Evolutionary conservation across 2,888 invertebrate species (phyloP).

Genomic region (Phaedon cochleariae): DNA sequence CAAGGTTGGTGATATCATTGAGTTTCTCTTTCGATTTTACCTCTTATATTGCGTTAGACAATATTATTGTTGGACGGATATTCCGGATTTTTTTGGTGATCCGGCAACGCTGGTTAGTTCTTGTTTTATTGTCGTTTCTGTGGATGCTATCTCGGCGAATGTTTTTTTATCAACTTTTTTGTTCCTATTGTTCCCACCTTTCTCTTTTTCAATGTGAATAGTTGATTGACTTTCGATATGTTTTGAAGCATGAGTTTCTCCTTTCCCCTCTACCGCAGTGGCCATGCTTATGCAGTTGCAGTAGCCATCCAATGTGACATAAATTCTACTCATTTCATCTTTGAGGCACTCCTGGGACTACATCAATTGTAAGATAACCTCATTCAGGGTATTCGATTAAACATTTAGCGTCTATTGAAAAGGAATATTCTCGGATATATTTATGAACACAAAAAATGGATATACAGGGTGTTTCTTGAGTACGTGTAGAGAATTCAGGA

Average conservation of each 20-base stretch:
- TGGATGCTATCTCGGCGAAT: no score
- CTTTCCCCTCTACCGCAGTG: not conserved
- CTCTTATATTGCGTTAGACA: not conserved
- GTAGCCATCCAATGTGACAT: not conserved
- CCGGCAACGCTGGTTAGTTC: not conserved
- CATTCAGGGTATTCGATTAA: not conserved
- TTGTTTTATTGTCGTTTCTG: not conserved
- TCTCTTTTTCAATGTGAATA: not conserved
- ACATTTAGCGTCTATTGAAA: not conserved
- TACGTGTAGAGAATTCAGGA: no score
- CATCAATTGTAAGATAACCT: slow-evolving; percentile 1
- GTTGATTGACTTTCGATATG: not conserved
- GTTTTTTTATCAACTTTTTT: not conserved
- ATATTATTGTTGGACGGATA: not conserved
- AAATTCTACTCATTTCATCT: not conserved
- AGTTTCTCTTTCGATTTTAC: not conserved
- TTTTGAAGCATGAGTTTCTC: not conserved
- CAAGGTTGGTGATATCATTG: not conserved
- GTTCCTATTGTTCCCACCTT: not conserved
- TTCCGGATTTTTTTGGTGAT: not conserved
- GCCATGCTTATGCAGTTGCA: no score
- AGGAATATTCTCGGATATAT: no score
- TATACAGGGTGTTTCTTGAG: no score
- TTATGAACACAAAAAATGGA: no score
- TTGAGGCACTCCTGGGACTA: not conserved